Base-by-base conservation (phyloP, 1,140 invertebrate species). In the Anastatus disparis region DNA sequence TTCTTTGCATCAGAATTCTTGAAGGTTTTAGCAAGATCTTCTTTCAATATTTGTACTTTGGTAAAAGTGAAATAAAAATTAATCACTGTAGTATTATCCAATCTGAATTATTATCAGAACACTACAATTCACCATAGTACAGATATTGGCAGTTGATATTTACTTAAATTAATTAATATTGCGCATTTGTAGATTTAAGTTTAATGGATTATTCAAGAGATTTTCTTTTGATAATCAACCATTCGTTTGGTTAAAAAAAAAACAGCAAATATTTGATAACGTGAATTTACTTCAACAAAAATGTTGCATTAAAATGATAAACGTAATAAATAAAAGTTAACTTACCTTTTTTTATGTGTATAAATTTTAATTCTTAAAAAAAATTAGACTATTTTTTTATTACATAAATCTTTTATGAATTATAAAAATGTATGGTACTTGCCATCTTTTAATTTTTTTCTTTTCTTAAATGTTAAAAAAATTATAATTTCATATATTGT, bases 151-250 rank as follows among this genome's bases (percentile, higher is more conserved):
- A 62, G 55, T 50, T 65, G 55, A 61, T 20, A 26, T 48, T 48
- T 59, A 48, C 31, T 55, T 61, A 55, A 70, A 52, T 56, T 52
- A 55, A 65, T 50, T 58, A 61, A 52, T 50, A 48, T 38, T 59
- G 70, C 62, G 70, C 62, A 65, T 71, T 71, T 65, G 29, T 71
- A 71, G 70, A 44, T 71, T 52, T 71, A 71, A 71, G 70, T 71
- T 71, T 50, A 71, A 56, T 27, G n/a, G n/a, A 65, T 64, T 65
- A 64, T 70, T 53, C 53, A 58, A 58, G 42, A 67, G 42, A 59
- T 56, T 71, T 65, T 46, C 55, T 64, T 64, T 24, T 59, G 66
- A 24, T 65, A 53, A 71, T 48, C 59, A 65, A 52, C 44, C 61
- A 56, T 65, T 71, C 35, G 56, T 65, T 61, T 42, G 65, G 12